Conservation (phyloP, 2,888 invertebrate genomes). For the Tribolium freemani region DNA sequence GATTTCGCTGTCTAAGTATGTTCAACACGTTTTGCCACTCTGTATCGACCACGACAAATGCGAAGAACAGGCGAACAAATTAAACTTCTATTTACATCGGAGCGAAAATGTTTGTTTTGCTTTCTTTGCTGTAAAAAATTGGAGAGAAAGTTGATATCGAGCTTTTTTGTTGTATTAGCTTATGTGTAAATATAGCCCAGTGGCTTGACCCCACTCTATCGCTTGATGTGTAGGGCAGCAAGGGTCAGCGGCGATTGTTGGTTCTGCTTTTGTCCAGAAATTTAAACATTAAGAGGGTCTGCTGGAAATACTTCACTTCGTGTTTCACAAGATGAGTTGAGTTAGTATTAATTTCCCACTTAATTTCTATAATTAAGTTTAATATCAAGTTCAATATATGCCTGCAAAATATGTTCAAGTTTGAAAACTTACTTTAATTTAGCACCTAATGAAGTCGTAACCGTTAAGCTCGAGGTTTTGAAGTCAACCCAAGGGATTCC, state of each 20-base stretch:
- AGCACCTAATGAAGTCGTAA: conserved; percentile 47
- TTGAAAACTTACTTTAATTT: conserved; percentile 44
- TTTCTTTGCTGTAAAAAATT: background rate
- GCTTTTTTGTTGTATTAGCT: background rate
- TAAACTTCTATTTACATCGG: background rate
- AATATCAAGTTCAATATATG: conserved; percentile 21
- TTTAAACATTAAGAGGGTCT: background rate
- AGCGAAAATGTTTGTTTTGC: background rate
- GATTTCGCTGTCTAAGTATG: conserved; percentile 1
- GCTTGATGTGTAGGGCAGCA: background rate
- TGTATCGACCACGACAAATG: background rate
- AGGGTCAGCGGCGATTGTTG: background rate
- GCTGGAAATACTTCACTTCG: background rate
- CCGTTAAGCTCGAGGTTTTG: conserved; percentile 43
- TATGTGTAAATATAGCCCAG: background rate
- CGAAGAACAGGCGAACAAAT: background rate
- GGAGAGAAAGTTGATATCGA: background rate
- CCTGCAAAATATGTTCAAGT: conserved; percentile 27
- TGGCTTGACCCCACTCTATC: background rate
- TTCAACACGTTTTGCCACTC: conserved; percentile 3
- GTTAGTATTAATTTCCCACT: conserved; percentile 18
- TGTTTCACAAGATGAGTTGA: background rate
- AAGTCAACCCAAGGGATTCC: conserved; percentile 45
- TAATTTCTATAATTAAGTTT: conserved; percentile 19
- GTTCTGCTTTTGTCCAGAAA: background rate